Conservation (phyloP, 2,888 invertebrate species). For the Ectobius pallidus region DNA sequence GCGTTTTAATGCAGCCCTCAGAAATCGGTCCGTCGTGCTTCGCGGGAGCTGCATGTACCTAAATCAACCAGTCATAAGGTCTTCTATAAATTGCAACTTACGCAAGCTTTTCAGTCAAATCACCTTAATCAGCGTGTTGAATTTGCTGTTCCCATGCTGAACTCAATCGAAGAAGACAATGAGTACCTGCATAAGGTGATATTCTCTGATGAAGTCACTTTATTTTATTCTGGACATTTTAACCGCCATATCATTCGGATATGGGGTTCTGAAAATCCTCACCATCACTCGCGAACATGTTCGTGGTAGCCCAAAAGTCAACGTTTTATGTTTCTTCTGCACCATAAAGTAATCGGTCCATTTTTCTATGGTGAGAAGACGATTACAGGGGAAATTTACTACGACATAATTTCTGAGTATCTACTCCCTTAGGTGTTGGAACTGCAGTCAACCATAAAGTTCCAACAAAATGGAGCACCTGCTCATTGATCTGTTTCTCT, state of each 20-base stretch:
- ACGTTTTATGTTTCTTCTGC: too few species aligned
- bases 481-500: too few species aligned
- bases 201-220: conserved; percentile 36
- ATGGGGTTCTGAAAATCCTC: too few species aligned
- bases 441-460: too few species aligned
- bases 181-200: conserved; percentile 23
- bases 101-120: conserved; percentile 35
- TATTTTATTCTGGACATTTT: conserved; percentile 14
- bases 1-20: conserved; percentile 29
- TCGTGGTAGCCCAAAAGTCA: too few species aligned
- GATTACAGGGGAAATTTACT: too few species aligned
- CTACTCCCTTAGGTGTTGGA: too few species aligned
- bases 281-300: too few species aligned
- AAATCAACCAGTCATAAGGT: conserved; percentile 33
- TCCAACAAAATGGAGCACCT: too few species aligned
- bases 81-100: conserved; percentile 33
- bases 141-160: conserved; percentile 30
- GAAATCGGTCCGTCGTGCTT: conserved; percentile 35
- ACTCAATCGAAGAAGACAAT: conserved; percentile 35
- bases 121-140: conserved; percentile 31
- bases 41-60: conserved; percentile 31
- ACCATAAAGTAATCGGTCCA: too few species aligned
- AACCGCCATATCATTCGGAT: conserved; percentile 29
- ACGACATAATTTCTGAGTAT: too few species aligned
- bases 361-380: too few species aligned